Evolutionary conservation across 2,888 invertebrate species (phyloP), one percentile per base, ranked within the genome.

Genomic region (Chymomyza amoena): DNA sequence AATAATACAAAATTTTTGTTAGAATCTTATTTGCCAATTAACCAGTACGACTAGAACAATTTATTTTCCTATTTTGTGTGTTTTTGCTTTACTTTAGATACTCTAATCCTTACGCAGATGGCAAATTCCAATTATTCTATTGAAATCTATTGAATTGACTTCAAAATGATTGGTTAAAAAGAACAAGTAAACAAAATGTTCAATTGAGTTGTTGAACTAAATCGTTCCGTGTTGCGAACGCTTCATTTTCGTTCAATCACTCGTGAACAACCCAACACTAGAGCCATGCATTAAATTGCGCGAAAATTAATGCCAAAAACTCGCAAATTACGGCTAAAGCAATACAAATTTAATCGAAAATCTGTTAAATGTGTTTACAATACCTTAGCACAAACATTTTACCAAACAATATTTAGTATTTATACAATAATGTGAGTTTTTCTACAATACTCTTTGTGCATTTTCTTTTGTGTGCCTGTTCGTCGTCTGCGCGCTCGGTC

Each of bases 401-500:
- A 15, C 9, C 10, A 9, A 28, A 15, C 28, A 28, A 57, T 20
- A 25, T 20, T 6, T 25, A 0, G 7, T 13, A 20, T 25, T 25
- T 25, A 20, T 57, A 20, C 20, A 20, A 10, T 72, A 68, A 70
- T 73, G 73, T 75, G 72, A 81, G 79, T 76, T 65, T 65, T 63
- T 59, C 64, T 10, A 36, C 20, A 51, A 57, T n/a, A 57, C 66
- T 62, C 66, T 73, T 81, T 74, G 74, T 72, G 75, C 65, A 69
- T 81, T 85, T 83, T 79, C 79, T 81, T 85, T 84, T 84, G 86
- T 82, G 65, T 68, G 74, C 67, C 74, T 78, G 74, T 77, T 76
- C 73, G 76, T 76, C 66, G 82, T 79, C 83, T 83, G 83, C 72
- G 73, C 78, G 70, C 69, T 78, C 78, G 68, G 80, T 83, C 79